These are phyloP conservation scores for Staurois parvus DNA, from an alignment of 2,797 vertebrate genomes.

Conservation along the genomic window DNA sequence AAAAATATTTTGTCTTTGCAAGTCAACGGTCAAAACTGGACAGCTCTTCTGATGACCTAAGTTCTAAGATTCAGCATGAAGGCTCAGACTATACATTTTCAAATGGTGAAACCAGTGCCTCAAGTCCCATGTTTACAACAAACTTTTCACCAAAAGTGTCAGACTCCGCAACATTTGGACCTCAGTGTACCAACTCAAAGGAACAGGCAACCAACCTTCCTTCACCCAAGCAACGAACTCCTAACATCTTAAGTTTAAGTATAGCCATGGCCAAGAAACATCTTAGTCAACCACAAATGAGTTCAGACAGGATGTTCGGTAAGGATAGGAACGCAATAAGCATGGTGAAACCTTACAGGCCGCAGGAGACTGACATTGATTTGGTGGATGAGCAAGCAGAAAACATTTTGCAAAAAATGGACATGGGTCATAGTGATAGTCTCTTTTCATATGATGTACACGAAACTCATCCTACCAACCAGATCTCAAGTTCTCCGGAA, in stretches of 20 bases:
- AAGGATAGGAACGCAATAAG: constrained; percentile 93
- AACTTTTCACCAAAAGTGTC: constrained; percentile 83
- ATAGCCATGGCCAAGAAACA: constrained; percentile 86
- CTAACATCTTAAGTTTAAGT: constrained; percentile 78
- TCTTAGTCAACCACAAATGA: constrained; percentile 90
- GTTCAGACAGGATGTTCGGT: constrained; percentile 83
- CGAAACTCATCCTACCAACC: constrained; percentile 66
- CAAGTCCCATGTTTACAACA: constrained; percentile 83
- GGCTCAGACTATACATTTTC: constrained; percentile 89
- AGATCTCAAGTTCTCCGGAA: constrained; percentile 65
- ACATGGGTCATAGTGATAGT: constrained; percentile 73
- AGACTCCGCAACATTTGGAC: constrained; percentile 71
- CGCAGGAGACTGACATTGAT: constrained; percentile 90
- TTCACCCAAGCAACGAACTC: constrained; percentile 79
- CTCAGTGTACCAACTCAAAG: constrained; percentile 58
- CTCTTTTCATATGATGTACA: constrained; percentile 66
- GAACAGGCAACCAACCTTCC: constrained; percentile 77
- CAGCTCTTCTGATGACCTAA: constrained; percentile 87
- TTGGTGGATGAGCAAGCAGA: constrained; percentile 76
- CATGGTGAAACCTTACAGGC: constrained; percentile 89
- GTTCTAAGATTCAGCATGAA: constrained; percentile 89
- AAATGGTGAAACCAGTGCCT: constrained; percentile 85
- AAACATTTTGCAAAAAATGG: constrained; percentile 78
- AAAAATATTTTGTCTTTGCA: constrained; percentile 69
- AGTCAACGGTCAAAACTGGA: constrained; percentile 76